These are phyloP conservation scores for Scaptomyza reducta DNA, from an alignment of 2,888 invertebrate genomes.

Conservation along the genomic window DNA sequence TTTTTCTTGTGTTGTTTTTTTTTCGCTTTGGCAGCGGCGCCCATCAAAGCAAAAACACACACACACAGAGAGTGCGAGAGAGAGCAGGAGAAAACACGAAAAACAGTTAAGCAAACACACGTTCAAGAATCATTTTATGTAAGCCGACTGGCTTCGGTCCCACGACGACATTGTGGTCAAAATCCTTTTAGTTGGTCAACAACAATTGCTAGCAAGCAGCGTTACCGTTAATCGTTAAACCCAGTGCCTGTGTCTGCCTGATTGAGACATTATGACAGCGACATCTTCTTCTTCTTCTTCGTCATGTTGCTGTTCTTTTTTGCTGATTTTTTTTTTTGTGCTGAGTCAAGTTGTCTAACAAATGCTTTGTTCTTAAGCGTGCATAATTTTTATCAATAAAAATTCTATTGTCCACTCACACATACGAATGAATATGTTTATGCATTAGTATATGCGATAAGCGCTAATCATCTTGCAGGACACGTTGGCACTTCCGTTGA, in stretches of 20 bases:
- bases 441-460: conserved; percentile 16
- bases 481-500: conserved; percentile 61
- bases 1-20: conserved; percentile 3
- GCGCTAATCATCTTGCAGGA: conserved; percentile 55
- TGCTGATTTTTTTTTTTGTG: conserved; percentile 48
- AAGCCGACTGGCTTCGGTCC: conserved; percentile 50
- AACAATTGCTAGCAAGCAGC: conserved; percentile 49
- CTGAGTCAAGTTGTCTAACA: conserved; percentile 77
- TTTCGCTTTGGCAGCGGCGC: conserved; percentile 40
- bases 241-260: conserved; percentile 38
- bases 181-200: conserved; percentile 56
- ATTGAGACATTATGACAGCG: conserved; percentile 74
- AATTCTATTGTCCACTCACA: conserved; percentile 45
- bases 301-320: conserved; percentile 3
- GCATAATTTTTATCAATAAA: conserved; percentile 79
- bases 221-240: conserved; percentile 40
- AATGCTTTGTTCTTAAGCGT: conserved; percentile 60
- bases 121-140: conserved; percentile 51
- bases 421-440: conserved; percentile 5
- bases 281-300: conserved; percentile 10
- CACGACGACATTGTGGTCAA: conserved; percentile 63
- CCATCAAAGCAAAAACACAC: conserved; percentile 33
- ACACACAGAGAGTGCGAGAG: not conserved
- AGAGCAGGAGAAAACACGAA: conserved; percentile 20
- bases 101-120: conserved; percentile 60